Evolutionary conservation across 2,113 vertebrate genomes (phyloP).

Genomic region (Egretta garzetta): DNA sequence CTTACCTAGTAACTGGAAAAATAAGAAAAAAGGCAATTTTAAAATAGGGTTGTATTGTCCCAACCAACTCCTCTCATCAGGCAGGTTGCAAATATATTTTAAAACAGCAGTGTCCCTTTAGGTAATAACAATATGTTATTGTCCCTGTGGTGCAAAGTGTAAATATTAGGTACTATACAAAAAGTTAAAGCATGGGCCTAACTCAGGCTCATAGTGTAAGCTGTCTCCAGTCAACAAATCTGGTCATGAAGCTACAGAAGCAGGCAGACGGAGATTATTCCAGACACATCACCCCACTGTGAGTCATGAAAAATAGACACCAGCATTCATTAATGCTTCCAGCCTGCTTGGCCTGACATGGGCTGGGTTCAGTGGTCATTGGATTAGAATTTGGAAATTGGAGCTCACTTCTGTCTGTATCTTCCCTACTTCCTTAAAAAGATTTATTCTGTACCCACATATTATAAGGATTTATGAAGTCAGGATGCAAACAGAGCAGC

Average conservation of each 20-base stretch:
- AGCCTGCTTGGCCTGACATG: constrained; percentile 14
- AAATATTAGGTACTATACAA: background rate
- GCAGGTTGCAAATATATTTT: background rate
- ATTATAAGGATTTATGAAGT: background rate
- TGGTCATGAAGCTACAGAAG: background rate
- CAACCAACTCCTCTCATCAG: background rate
- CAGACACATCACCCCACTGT: background rate
- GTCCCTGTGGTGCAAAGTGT: background rate
- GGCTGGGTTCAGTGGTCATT: constrained; percentile 27
- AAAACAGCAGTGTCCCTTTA: background rate
- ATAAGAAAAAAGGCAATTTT: background rate
- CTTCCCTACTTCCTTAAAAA: background rate
- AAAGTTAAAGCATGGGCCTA: background rate
- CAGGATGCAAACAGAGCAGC: background rate
- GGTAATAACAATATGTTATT: background rate
- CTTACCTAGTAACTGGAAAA: background rate
- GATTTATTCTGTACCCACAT: background rate
- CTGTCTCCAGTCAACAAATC: background rate
- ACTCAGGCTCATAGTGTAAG: background rate
- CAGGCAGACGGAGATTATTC: background rate
- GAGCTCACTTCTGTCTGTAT: background rate
- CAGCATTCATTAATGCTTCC: background rate
- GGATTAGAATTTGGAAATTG: background rate
- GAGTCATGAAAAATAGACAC: constrained; percentile 18
- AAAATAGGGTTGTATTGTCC: background rate